A percentile compares a stretch with the other conserved stretches of the same genome.
These are phyloP conservation scores for Cotesia congregata DNA, from an alignment of 2,888 invertebrate genomes.

Conservation along the genomic window DNA sequence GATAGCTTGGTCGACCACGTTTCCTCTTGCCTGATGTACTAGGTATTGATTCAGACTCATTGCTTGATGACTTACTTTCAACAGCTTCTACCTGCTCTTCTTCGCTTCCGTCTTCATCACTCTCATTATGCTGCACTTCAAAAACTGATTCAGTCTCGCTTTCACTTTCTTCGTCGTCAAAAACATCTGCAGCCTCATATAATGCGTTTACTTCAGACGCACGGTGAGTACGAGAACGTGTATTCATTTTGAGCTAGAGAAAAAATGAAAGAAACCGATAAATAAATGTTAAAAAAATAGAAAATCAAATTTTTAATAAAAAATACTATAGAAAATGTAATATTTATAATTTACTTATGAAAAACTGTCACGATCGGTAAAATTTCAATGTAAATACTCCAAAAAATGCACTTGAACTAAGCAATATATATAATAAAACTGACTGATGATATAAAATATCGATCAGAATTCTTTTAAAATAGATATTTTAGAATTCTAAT, in stretches of 20 bases:
- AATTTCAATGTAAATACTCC: background rate
- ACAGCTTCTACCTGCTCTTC: background rate
- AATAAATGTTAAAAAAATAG: background rate
- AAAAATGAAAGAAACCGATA: background rate
- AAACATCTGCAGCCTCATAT: background rate
- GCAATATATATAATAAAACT: background rate
- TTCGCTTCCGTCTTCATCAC: background rate
- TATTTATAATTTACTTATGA: background rate
- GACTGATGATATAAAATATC: background rate
- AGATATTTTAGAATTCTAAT: background rate
- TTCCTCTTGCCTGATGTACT: background rate
- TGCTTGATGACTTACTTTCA: background rate
- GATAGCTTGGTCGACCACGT: background rate
- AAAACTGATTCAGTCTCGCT: background rate
- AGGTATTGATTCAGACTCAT: background rate
- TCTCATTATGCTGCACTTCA: background rate
- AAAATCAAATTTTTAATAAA: background rate
- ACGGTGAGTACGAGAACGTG: background rate
- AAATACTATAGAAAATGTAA: background rate
- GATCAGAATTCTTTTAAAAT: background rate
- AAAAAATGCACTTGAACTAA: background rate
- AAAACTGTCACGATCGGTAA: background rate
- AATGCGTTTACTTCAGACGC: background rate
- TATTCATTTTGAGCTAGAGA: background rate
- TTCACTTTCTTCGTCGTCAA: constrained; percentile 5